Evolutionary conservation across 2,888 invertebrate genomes (phyloP), one percentile per base, ranked within the genome.

Genomic region (Acronicta leporina): DNA sequence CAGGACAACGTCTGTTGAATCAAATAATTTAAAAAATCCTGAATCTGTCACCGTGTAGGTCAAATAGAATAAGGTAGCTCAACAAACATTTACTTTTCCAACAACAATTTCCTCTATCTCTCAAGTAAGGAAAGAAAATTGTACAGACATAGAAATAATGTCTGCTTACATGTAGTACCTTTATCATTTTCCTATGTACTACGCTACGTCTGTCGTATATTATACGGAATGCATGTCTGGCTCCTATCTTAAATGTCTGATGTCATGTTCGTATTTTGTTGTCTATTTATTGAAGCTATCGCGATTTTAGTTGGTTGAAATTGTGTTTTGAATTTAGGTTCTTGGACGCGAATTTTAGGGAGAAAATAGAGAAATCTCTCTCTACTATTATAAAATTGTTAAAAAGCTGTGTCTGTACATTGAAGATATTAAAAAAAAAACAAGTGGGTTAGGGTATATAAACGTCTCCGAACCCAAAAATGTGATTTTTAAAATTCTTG

Each of bases 131-230:
- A 5, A 73, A 80, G 73, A 81, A 79, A 82, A 80, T 83, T 83
- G 69, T 38, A 60, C 49, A 45, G 35, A 67, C 68, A 73, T 76
- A 74, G 79, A 81, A 77, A 77, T 81, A 81, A 73, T 66, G 68
- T 75, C 56, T 73, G 68, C 70, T 61, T 72, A 68, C 69, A 64
- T 52, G 65, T 54, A 66, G 64, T 66, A 69, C 48, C 72, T 76
- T 67, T 81, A 79, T 81, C 81, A 80, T 81, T 60, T 77, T 77
- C 78, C 75, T 67, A 70, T 69, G 65, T 60, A 66, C 27, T 60
- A 66, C 54, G 49, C 63, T 67, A 43, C 59, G 63, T 71, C 52
- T 63, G 63, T 63, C 52, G 63, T 73, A 49, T 57, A 66, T 73
- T 68, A 69, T 60, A 69, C 61, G 43, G 35, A 68, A 64, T 53